Conservation (phyloP, 1,140 invertebrate genomes). For the Hesperophylax magnus region DNA sequence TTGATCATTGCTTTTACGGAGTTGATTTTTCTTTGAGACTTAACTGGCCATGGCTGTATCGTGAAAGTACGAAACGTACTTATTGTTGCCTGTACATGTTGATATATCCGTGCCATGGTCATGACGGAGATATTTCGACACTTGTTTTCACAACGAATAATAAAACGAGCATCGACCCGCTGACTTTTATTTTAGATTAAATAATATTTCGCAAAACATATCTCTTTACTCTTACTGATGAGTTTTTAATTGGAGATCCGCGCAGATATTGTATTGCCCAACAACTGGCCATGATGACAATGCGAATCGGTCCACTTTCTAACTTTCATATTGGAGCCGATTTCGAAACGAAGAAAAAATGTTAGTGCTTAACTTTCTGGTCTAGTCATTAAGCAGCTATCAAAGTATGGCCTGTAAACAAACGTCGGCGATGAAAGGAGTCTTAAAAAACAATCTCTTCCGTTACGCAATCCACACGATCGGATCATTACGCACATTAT, state of each 20-base stretch:
- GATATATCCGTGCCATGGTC: slow-evolving; percentile 34
- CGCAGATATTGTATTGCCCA: slow-evolving; percentile 8
- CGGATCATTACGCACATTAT: slow-evolving; percentile 41
- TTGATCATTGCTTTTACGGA: slow-evolving; percentile 18
- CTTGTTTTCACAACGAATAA: slow-evolving; percentile 37
- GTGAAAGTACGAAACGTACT: slow-evolving; percentile 30
- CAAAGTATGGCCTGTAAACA: not conserved
- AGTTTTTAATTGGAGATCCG: slow-evolving; percentile 12
- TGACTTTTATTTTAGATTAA: slow-evolving; percentile 5
- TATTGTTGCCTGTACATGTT: slow-evolving; percentile 5
- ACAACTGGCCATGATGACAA: slow-evolving; percentile 38
- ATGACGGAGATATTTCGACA: slow-evolving; percentile 22
- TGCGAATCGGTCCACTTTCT: slow-evolving; percentile 41
- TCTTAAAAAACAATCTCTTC: slow-evolving; percentile 36
- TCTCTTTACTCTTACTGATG: slow-evolving; percentile 26
- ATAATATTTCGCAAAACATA: slow-evolving; percentile 14
- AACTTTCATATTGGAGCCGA: slow-evolving; percentile 35
- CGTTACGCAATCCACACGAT: slow-evolving; percentile 34
- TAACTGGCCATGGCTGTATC: slow-evolving; percentile 18
- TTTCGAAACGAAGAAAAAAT: slow-evolving; percentile 40
- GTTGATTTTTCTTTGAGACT: slow-evolving; percentile 12
- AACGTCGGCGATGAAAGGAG: slow-evolving; percentile 25
- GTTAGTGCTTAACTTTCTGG: slow-evolving; percentile 22
- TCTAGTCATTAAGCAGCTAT: slow-evolving; percentile 38
- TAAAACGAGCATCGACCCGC: slow-evolving; percentile 20